Evolutionary conservation across 2,888 invertebrate genomes (phyloP).

Genomic region (Eupeodes latifasciatus): DNA sequence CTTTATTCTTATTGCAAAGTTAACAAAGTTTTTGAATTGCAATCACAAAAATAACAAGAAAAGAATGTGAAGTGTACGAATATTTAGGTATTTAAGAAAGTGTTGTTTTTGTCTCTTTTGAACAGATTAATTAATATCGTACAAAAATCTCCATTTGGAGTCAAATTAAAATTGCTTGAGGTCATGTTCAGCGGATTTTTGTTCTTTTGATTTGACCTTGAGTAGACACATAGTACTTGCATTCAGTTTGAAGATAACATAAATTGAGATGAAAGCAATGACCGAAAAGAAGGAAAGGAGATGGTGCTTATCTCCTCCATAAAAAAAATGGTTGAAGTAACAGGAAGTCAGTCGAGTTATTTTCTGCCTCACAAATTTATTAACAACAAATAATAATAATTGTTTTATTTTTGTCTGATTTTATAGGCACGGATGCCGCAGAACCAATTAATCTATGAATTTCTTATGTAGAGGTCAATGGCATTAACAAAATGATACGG

Average conservation of each 20-base stretch:
- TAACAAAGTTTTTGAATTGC: constrained; percentile 19
- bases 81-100: neutral
- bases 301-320: constrained; percentile 29
- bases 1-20: neutral
- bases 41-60: neutral
- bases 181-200: constrained; percentile 33
- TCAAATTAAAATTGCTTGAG: constrained; percentile 4
- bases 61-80: too few species aligned
- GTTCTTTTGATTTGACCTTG: constrained; percentile 38
- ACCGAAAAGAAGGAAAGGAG: constrained; percentile 45
- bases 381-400: neutral
- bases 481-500: neutral
- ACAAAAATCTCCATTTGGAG: neutral
- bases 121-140: neutral
- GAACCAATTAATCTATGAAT: constrained; percentile 7
- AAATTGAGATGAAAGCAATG: constrained; percentile 52
- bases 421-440: neutral
- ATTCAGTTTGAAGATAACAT: constrained; percentile 31
- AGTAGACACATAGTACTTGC: constrained; percentile 14
- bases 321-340: constrained; percentile 55
- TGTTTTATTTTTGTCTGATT: neutral
- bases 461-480: constrained; percentile 12
- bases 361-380: constrained; percentile 39
- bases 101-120: neutral
- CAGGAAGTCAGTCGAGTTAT: constrained; percentile 50